Evolutionary conservation across 2,888 invertebrate genomes (phyloP).

Genomic region (Aphidoletes aphidimyza): DNA sequence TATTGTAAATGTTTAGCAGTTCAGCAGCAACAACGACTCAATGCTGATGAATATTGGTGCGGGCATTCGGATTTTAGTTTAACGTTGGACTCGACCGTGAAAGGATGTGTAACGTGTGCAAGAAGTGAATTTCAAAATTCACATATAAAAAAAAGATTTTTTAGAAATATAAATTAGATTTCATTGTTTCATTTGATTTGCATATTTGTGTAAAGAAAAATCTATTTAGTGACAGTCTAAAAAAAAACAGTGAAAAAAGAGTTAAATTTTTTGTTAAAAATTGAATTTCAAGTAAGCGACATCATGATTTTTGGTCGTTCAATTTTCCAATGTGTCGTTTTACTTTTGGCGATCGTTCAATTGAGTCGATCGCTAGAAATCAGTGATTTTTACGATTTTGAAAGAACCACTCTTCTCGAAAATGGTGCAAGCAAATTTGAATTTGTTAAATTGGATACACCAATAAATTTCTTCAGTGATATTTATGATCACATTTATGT

Average conservation of each 20-base stretch:
- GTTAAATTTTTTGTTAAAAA: neutral
- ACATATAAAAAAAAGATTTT: neutral
- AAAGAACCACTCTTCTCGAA: conserved; percentile 3
- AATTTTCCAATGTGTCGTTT: neutral
- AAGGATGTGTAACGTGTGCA: conserved; percentile 29
- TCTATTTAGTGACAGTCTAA: neutral
- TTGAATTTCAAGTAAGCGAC: neutral
- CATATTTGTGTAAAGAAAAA: neutral
- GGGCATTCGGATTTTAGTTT: neutral
- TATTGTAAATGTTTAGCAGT: neutral
- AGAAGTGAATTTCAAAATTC: conserved; percentile 2
- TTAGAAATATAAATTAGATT: neutral
- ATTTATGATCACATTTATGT: conserved; percentile 82
- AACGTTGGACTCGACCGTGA: neutral
- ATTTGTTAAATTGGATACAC: conserved; percentile 65
- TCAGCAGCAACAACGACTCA: neutral
- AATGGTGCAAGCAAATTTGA: conserved; percentile 63
- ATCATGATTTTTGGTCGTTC: neutral
- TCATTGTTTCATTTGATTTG: neutral
- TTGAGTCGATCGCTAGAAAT: neutral
- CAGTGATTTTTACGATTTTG: conserved; percentile 40
- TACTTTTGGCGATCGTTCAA: conserved; percentile 7
- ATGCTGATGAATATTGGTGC: neutral
- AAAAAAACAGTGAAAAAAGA: neutral
- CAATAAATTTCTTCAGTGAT: conserved; percentile 83